Conservation (phyloP, 1,140 invertebrate species). For the Apis florea region DNA sequence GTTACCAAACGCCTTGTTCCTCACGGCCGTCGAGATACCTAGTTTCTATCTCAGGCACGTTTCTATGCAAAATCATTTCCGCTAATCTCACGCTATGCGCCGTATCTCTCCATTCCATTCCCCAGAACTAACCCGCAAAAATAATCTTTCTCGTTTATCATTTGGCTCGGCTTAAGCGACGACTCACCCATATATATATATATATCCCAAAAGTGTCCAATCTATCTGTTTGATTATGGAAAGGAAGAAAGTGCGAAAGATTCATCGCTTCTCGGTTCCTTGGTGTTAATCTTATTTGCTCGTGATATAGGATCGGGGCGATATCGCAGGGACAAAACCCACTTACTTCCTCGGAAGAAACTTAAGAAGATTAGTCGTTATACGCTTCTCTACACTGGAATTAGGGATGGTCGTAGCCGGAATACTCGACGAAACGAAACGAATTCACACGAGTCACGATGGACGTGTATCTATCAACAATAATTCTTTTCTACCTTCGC, state of each 20-base stretch:
- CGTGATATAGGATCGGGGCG: constrained; percentile 36
- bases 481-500: not conserved
- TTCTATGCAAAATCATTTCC: not conserved
- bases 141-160: not conserved
- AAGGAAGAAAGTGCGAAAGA: constrained; percentile 19
- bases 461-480: not conserved
- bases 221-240: constrained; percentile 23
- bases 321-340: constrained; percentile 21
- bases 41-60: not conserved
- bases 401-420: not conserved
- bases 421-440: not conserved
- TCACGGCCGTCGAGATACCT: not conserved
- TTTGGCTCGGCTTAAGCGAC: not conserved
- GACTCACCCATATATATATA: no score
- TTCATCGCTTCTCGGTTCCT: constrained; percentile 14
- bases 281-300: constrained; percentile 56
- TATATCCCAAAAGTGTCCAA: not conserved
- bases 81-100: not conserved
- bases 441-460: no score
- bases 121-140: not conserved
- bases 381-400: not conserved
- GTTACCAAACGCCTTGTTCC: not conserved
- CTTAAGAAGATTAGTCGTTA: constrained; percentile 56
- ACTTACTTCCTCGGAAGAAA: constrained; percentile 45
- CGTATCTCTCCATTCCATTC: not conserved